A percentile compares a stretch with the other conserved stretches of the same genome.
These are phyloP conservation scores for Brienomyrus brachyistius DNA, from an alignment of 2,113 vertebrate species.

Conservation along the genomic window DNA sequence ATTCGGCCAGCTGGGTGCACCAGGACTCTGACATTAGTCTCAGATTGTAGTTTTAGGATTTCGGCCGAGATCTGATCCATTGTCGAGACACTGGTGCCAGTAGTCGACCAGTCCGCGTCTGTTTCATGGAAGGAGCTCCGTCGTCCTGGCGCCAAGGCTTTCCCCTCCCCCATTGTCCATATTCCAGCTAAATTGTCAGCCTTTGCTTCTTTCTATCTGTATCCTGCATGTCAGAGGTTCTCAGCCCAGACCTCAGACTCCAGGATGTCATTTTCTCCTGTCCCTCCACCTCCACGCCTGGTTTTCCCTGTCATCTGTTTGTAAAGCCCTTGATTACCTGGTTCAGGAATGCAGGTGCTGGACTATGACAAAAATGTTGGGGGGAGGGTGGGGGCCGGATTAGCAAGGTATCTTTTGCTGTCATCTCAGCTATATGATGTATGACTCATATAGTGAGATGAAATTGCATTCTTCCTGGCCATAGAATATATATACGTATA, in stretches of 20 bases:
- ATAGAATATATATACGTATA: not conserved
- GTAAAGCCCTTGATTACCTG: not conserved
- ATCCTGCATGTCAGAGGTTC: not conserved
- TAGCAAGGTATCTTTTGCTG: not conserved
- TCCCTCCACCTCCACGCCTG: not conserved
- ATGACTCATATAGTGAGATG: not conserved
- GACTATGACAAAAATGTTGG: not conserved
- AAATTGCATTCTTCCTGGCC: not conserved
- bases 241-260: not conserved
- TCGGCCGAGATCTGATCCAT: not conserved
- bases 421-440: not conserved
- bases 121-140: not conserved
- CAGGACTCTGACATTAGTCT: not conserved
- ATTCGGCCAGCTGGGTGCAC: not conserved
- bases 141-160: not conserved
- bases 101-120: not conserved
- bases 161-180: not conserved
- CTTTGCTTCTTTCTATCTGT: not conserved
- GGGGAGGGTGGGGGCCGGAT: not conserved
- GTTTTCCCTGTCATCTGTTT: not conserved
- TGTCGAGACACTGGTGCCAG: not conserved
- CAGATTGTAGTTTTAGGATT: not conserved
- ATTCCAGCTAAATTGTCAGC: not conserved
- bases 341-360: not conserved
- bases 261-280: not conserved